Evolutionary conservation across 92 coral and sea anemone genomes (phyloP), one percentile per base, ranked within the genome.

Genomic region (Porites lobata): DNA sequence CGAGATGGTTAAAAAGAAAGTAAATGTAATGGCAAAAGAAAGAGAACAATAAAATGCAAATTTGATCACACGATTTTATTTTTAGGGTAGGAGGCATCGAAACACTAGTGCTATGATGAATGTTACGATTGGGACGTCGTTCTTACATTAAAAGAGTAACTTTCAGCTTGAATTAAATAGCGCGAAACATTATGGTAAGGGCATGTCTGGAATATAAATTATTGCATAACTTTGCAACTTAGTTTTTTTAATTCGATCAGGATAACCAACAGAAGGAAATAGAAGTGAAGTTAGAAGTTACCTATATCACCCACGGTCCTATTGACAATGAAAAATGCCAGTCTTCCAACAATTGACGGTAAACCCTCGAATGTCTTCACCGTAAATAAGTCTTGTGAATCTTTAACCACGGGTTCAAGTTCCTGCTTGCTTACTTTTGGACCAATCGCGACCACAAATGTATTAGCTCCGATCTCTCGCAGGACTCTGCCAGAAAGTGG

Each of bases 371-470:
- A 84, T 24, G 51, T 22, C 18, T 74, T 47, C 6, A 84, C 73
- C 65, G 67, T 2, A 50, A 88, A 62, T 24, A 88, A 47, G 65
- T 92, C 89, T 4, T 84, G 82, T 21, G 88, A 47, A 20, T 75
- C 76, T 62, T 53, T 70, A 8, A 87, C 92, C 18, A 73, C 82
- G 8, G 81, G 76, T 77, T 69, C 59, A 32, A 95, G 81, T 19
- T 81, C 82, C 32, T 65, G 86, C 4, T 65, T 51, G 18, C 82
- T 86, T 50, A 81, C 59, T 26, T 56, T 71, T 20, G 61, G 22
- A 3, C 96, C 94, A 7, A 93, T 82, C 2, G 84, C 98, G 22
- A 95, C 65, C 9, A 91, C 90, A 86, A 87, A 95, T 8, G 89
- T 63, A 21, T 69, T 82, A 67, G 85, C 89, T 1, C 94, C 95